Conservation (phyloP, 2,113 vertebrate species). For the Pelecanus crispus region DNA sequence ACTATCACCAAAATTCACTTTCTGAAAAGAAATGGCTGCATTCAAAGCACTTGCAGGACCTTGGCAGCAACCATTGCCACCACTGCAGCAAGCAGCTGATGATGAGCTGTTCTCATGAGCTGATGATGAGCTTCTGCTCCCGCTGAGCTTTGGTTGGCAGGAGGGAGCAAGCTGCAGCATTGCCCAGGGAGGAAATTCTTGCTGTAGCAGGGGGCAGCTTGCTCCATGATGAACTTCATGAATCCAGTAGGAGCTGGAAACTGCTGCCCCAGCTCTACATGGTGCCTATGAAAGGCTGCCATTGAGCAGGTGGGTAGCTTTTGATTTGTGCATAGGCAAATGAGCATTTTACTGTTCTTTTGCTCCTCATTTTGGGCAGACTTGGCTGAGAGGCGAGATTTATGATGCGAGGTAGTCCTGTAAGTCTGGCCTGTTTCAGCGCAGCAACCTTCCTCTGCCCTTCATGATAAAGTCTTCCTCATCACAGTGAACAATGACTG, state of each 20-base stretch:
- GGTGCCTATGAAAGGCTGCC: neutral
- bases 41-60: neutral
- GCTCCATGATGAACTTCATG: neutral
- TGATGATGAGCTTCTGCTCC: neutral
- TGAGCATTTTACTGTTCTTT: neutral
- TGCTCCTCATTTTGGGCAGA: neutral
- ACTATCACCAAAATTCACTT: neutral
- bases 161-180: neutral
- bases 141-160: neutral
- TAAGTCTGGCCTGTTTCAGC: neutral
- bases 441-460: neutral
- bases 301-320: neutral
- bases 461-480: neutral
- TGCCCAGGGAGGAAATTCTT: neutral
- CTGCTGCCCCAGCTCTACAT: neutral
- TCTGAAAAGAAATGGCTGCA: neutral
- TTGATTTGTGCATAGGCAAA: neutral
- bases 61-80: fast-evolving
- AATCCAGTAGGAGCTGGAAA: neutral
- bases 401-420: neutral
- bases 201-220: neutral
- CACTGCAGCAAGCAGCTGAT: neutral
- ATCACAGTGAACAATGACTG: fast-evolving
- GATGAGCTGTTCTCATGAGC: neutral
- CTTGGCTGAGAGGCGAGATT: neutral